Evolutionary conservation across 2,888 invertebrate species (phyloP), one percentile per base, ranked within the genome.

Genomic region (Synergus itoensis): DNA sequence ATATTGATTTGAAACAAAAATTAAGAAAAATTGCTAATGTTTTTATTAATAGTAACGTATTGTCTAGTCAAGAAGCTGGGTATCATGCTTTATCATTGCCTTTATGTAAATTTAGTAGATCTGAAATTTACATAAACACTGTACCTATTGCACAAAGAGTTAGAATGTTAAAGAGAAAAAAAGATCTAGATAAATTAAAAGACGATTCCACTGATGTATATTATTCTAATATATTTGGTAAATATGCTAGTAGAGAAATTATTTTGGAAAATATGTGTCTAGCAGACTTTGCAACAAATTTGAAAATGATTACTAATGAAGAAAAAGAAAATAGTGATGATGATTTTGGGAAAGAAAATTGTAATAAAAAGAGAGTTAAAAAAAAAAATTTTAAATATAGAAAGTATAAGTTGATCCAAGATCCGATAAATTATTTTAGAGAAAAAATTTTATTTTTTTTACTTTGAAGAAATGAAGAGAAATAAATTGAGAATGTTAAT

Each of bases 31-130:
- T 80, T 12, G 76, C 77, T 7, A 82, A 80, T 80, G 77, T 76
- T 16, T 81, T 81, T 80, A 73, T 87, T 48, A 86, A 87, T 67
- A 53, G 81, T 45, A 86, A 83, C 79, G 73, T 81, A 21, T 79
- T 87, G 77, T 82, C 83, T 21, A 80, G 82, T 9, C 86, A 85
- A 83, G 84, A 87, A 81, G 86, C 83, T n/a, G 80, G 79, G 48
- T 87, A 86, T 81, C 82, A 83, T 77, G 76, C 78, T 36, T 69
- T 87, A 45, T 82, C 81, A 0, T 63, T 87, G n/a, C 83, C 83
- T 9, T 28, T 86, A n/a, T 81, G 76, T n/a, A 78, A 83, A 45
- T 84, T 76, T 69, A 84, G 80, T 62, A 73, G 84, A 82, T 36
- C 62, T 69, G 63, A 63, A 12, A 79, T 82, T 21, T 85, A 80